Evolutionary conservation across 2,113 vertebrate species (phyloP).

Genomic region (Nannobrachium achirus): DNA sequence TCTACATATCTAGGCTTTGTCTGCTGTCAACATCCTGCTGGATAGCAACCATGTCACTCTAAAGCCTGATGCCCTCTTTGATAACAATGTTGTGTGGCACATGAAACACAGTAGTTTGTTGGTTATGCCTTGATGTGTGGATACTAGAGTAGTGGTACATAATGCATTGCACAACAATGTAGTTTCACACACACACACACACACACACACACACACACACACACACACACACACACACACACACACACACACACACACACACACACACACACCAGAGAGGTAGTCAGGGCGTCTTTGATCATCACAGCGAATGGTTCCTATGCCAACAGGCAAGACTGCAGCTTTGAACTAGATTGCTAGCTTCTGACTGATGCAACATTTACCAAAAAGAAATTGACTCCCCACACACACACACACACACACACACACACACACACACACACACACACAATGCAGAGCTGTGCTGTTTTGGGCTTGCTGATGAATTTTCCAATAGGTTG

Average conservation of each 20-base stretch:
- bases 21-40: too few relatives aligned
- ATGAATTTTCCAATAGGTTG: constrained; percentile 40
- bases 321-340: constrained; percentile 36
- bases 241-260: neutral
- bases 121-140: too few relatives aligned
- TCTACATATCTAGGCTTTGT: too few relatives aligned
- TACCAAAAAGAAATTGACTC: constrained; percentile 23
- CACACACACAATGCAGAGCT: neutral
- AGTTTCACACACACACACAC: too few relatives aligned
- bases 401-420: neutral
- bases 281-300: constrained; percentile 43
- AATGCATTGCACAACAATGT: too few relatives aligned
- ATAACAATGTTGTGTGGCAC: too few relatives aligned
- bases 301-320: constrained; percentile 41
- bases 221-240: constrained; percentile 11
- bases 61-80: too few relatives aligned
- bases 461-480: constrained; percentile 14
- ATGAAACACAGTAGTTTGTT: too few relatives aligned
- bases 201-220: neutral
- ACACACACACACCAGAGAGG: neutral
- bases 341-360: constrained; percentile 45
- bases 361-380: constrained; percentile 62
- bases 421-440: neutral
- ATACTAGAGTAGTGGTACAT: too few relatives aligned
- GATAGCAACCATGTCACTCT: too few relatives aligned